These are phyloP conservation scores for Pachyseris speciosa DNA, from an alignment of 64 coral and sea anemone genomes.

Conservation along the genomic window DNA sequence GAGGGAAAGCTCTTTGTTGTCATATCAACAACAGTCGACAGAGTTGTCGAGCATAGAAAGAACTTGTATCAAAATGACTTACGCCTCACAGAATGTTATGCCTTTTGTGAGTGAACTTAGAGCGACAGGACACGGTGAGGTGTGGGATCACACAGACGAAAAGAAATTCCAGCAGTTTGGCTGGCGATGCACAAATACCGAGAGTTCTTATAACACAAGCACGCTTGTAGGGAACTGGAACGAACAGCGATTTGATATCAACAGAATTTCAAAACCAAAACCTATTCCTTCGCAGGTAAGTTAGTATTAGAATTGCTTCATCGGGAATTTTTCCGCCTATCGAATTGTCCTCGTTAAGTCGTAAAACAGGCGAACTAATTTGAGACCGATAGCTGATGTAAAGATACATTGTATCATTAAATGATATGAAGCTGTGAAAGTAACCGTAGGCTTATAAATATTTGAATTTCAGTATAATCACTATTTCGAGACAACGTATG, in stretches of 20 bases:
- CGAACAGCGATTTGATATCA: conserved; percentile 96
- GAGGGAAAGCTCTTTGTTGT: conserved; percentile 23
- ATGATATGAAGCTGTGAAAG: too few relatives aligned
- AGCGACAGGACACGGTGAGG: conserved; percentile 95
- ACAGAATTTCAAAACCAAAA: conserved; percentile 83
- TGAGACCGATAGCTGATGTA: not conserved
- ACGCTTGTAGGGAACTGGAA: conserved; percentile 98
- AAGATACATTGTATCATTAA: not conserved
- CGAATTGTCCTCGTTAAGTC: not conserved
- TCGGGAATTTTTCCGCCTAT: not conserved
- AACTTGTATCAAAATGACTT: conserved; percentile 72
- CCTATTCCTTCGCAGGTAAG: conserved; percentile 96
- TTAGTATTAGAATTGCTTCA: not conserved
- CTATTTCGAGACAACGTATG: conserved; percentile 91
- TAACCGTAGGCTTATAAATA: not conserved
- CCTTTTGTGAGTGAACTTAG: conserved; percentile 93
- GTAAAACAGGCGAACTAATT: not conserved
- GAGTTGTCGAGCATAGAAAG: too few relatives aligned
- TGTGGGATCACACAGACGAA: conserved; percentile 99
- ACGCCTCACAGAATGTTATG: conserved; percentile 64
- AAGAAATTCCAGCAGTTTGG: conserved; percentile 97
- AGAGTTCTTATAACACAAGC: conserved; percentile 84
- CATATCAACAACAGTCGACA: conserved; percentile 74
- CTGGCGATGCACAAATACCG: conserved; percentile 96
- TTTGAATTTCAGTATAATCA: conserved; percentile 78